These are phyloP conservation scores for Trachelus iudaicus DNA, from an alignment of 2,888 invertebrate species.

Conservation along the genomic window DNA sequence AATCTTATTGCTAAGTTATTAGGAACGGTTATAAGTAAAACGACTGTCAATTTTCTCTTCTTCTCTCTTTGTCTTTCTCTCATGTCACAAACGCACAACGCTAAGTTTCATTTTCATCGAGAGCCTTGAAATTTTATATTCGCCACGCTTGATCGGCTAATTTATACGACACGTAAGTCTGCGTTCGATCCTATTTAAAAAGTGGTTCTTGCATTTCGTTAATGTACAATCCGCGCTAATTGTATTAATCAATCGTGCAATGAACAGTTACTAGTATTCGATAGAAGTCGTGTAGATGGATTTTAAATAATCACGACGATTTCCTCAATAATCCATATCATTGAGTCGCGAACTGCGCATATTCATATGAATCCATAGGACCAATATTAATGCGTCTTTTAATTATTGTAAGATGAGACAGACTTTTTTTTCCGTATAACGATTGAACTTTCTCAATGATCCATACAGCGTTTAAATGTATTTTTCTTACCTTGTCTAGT, in stretches of 20 bases:
- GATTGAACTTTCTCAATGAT: conserved; percentile 29
- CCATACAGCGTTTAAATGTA: conserved; percentile 48
- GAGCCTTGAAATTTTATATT: not conserved
- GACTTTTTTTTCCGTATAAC: conserved; percentile 36
- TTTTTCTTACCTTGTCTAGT: conserved; percentile 50
- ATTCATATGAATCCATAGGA: conserved; percentile 33
- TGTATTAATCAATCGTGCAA: conserved; percentile 2
- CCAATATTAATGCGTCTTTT: conserved; percentile 28
- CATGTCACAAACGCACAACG: not conserved
- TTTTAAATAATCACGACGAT: not conserved
- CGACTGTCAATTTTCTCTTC: not conserved
- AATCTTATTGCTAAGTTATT: not conserved
- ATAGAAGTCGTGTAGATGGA: not conserved
- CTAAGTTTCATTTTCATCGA: not conserved
- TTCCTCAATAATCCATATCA: not conserved
- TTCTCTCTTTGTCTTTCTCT: not conserved
- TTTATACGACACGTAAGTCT: not conserved
- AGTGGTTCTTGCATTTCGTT: not conserved
- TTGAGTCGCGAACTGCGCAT: not conserved
- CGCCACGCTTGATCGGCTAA: not conserved
- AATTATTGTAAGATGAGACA: not conserved
- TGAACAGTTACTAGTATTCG: not conserved
- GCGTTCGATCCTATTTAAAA: not conserved
- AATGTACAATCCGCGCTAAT: conserved; percentile 6
- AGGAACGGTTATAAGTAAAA: not conserved